phyloP scores from a whole-genome alignment of 2,113 vertebrate genomes.

The Dipodomys merriami region DNA sequence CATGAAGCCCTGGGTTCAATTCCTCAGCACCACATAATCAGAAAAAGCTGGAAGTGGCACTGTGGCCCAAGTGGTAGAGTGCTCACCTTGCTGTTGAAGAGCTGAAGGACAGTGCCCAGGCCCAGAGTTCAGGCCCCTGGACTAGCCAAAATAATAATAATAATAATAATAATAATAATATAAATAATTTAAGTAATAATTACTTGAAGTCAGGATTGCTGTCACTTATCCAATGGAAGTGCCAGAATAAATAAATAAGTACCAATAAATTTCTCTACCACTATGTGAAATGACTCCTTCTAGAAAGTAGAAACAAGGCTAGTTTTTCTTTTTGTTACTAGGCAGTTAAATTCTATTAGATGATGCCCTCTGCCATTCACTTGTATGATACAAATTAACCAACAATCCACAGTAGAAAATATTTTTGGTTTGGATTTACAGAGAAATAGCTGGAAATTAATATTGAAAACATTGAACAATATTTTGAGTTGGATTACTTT shows the following conservation, averaged over 20 bases:
- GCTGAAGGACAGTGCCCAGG: too few relatives aligned
- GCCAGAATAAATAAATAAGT: background rate
- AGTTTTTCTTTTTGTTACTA: background rate
- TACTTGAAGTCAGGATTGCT: background rate
- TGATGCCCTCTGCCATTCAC: background rate
- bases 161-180: too few relatives aligned
- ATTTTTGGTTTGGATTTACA: constrained; percentile 12
- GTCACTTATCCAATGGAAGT: background rate
- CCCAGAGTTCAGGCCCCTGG: too few relatives aligned
- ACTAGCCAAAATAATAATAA: too few relatives aligned
- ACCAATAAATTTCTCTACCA: background rate
- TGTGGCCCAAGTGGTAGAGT: too few relatives aligned
- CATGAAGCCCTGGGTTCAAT: too few relatives aligned
- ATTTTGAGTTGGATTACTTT: background rate
- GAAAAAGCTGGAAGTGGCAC: too few relatives aligned
- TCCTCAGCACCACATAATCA: too few relatives aligned
- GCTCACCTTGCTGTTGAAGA: too few relatives aligned
- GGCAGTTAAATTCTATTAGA: background rate
- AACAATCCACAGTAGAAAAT: background rate
- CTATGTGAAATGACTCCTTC: background rate
- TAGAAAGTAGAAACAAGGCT: too few relatives aligned
- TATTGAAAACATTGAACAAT: background rate
- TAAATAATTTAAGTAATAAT: background rate
- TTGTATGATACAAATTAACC: constrained; percentile 45
- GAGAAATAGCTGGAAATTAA: background rate